Conservation (phyloP, 2,113 vertebrate species). For the Entomyzon cyanotis region DNA sequence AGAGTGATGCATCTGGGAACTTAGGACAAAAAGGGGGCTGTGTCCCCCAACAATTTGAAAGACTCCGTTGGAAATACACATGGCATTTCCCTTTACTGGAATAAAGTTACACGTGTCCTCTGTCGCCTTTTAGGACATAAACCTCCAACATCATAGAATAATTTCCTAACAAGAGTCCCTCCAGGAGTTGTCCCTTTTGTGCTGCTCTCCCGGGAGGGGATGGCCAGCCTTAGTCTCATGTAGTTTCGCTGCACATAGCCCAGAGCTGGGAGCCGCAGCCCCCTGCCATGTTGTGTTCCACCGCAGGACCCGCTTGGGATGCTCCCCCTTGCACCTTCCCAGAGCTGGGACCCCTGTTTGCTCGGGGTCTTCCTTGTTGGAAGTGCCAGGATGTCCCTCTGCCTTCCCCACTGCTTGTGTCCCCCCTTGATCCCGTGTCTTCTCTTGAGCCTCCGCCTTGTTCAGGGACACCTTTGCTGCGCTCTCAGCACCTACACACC, state of each 20-base stretch:
- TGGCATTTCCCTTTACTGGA: not conserved
- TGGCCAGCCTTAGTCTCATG: not conserved
- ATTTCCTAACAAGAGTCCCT: not conserved
- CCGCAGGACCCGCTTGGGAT: not conserved
- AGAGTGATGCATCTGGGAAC: not conserved
- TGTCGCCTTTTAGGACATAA: not conserved
- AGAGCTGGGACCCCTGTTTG: not conserved
- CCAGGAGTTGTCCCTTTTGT: not conserved
- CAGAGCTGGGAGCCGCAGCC: not conserved
- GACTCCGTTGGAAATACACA: not conserved
- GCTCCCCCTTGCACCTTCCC: not conserved
- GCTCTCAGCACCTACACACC: not conserved
- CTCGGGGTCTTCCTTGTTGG: not conserved
- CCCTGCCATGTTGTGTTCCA: not conserved
- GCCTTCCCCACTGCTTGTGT: not conserved
- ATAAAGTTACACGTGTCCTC: not conserved
- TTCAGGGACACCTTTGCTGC: not conserved
- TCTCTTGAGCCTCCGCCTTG: not conserved
- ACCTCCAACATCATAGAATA: not conserved
- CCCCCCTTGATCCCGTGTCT: not conserved
- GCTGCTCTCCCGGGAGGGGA: not conserved
- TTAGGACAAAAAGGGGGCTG: not conserved
- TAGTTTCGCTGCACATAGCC: not conserved
- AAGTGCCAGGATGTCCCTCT: not conserved
- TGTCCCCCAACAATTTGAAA: not conserved